phyloP scores from a whole-genome alignment of 2,888 invertebrate genomes.

The Dynastes tityus region DNA sequence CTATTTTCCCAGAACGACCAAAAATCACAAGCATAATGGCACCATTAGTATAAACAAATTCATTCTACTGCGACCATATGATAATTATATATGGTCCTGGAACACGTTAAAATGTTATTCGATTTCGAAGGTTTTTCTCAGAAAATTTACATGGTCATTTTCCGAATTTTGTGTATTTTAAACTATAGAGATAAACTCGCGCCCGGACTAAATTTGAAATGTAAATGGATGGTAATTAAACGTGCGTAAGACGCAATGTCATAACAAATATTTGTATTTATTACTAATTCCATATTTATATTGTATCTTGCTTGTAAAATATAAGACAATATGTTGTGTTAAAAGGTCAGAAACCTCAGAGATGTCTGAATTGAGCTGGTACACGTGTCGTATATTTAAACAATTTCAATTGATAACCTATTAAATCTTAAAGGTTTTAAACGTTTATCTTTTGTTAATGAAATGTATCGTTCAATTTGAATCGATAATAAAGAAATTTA shows the following conservation, averaged over 20 bases:
- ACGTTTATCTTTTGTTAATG: too few species aligned
- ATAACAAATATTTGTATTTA: constrained; percentile 2
- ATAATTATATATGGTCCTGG: constrained; percentile 10
- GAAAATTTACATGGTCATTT: neutral
- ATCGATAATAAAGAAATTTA: too few species aligned
- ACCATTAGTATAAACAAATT: constrained; percentile 4
- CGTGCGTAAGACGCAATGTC: neutral
- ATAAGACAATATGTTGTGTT: neutral
- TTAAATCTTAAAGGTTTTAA: too few species aligned
- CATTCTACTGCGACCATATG: constrained; percentile 16
- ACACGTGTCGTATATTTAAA: too few species aligned
- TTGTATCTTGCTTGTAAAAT: neutral
- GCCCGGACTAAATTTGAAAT: neutral
- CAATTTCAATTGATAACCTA: too few species aligned
- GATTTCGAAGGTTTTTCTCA: constrained; percentile 17
- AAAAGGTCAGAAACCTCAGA: neutral
- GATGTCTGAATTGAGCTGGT: neutral
- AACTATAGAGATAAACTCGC: neutral
- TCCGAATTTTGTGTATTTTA: neutral
- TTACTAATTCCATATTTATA: neutral
- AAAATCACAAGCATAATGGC: constrained; percentile 19
- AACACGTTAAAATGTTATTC: neutral
- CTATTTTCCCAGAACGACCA: constrained; percentile 14
- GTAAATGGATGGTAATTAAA: neutral
- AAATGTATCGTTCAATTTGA: too few species aligned